Evolutionary conservation across 2,888 invertebrate species (phyloP), one percentile per base, ranked within the genome.

Genomic region (Drosophila peninsularis): DNA sequence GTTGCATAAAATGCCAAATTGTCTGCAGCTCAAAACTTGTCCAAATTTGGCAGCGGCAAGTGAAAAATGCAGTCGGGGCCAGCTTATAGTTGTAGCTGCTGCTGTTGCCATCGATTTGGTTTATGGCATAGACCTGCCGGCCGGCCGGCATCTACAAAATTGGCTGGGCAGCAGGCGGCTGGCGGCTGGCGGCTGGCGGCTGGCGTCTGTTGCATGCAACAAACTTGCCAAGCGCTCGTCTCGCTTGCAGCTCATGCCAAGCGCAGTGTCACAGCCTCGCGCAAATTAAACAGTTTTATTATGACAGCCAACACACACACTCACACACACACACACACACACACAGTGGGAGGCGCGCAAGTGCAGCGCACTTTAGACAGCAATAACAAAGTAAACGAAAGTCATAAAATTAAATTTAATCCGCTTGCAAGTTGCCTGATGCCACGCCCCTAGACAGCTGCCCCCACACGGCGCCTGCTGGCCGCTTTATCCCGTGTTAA

Each of bases 1-100:
- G 78, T 82, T 76, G 86, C 86, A 84, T 74, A 75, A 82, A 88
- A 88, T 82, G 88, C 90, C 88, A 84, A 90, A 88, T 79, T 77
- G 90, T 88, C 88, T 88, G 78, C 67, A 7, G 65, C 53, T 53
- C 17, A 47, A 63, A 63, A 64, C 63, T 71, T 82, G 63, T 44
- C 88, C 90, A 89, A 89, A 82, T 90, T 87, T 80, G 90, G 89
- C 60, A 62, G 64, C 63, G 55, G 55, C 74, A 56, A 70, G 77
- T 71, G 77, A 66, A 71, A 80, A 80, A 71, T 76, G 80, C 73
- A 66, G 72, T 77, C 50, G 41, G 30, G 41, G 66, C 45, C 19
- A 49, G 56, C 61, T 62, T 13, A 19, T 27, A 17, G 52, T 19
- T 21, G 42, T 5, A 5, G 42, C 42, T 14, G 42, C 7, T 24